Percentiles rank a stretch among this genome's conserved stretches.
Evolutionary conservation across 1,140 invertebrate genomes (phyloP).

Genomic region (Chironomus striatipennis): DNA sequence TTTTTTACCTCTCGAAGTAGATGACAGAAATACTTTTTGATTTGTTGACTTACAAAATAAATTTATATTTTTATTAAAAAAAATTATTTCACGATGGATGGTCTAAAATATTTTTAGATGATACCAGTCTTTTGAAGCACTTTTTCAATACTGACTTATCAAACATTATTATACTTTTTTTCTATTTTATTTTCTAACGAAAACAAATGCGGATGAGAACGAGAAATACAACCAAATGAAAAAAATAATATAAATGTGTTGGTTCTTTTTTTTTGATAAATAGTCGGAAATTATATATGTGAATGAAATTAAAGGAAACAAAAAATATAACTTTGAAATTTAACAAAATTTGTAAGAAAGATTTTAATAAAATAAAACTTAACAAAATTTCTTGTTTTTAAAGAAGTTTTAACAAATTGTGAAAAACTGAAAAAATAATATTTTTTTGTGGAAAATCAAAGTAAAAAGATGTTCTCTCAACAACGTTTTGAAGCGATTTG

Average conservation of each 20-base stretch:
- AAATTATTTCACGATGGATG: background rate
- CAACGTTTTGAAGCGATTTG: constrained; percentile 28
- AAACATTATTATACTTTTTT: constrained; percentile 18
- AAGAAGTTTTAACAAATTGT: background rate
- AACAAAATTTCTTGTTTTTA: constrained; percentile 22
- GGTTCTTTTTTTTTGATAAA: background rate
- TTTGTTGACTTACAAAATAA: too few species aligned
- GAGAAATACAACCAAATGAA: constrained; percentile 20
- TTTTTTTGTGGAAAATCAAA: constrained; percentile 2
- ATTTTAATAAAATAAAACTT: background rate
- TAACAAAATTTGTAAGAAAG: background rate
- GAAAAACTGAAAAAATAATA: background rate
- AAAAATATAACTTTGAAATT: background rate
- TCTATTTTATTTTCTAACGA: constrained; percentile 22
- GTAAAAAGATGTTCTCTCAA: constrained; percentile 26
- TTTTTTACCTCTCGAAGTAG: too few species aligned
- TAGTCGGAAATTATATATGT: background rate
- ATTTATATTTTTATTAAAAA: too few species aligned
- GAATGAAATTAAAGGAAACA: background rate
- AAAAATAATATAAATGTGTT: background rate
- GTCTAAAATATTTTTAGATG: constrained; percentile 2
- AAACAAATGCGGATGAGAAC: constrained; percentile 5
- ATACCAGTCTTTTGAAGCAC: constrained; percentile 20
- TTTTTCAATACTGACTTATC: constrained; percentile 24
- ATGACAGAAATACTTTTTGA: too few species aligned